These are phyloP conservation scores for Ammospiza nelsoni DNA, from an alignment of 2,113 vertebrate genomes.

Conservation along the genomic window DNA sequence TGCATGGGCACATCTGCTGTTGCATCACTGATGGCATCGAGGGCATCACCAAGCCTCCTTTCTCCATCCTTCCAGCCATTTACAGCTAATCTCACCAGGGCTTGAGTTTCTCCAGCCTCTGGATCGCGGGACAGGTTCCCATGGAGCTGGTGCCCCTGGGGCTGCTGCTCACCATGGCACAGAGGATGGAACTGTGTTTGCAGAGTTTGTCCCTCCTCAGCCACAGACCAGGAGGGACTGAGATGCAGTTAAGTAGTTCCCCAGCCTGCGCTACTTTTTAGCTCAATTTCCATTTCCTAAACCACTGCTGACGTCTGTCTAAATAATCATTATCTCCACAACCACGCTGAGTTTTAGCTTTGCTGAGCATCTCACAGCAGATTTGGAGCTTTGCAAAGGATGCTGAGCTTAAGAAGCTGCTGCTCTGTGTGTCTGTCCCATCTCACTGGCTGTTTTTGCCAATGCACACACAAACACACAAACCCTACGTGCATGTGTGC, in stretches of 20 bases:
- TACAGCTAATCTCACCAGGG: background rate
- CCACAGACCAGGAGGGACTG: background rate
- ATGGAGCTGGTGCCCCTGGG: background rate
- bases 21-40: background rate
- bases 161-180: background rate
- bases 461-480: background rate
- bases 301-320: constrained; percentile 36
- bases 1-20: background rate
- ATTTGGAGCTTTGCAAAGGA: constrained; percentile 35
- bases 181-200: rapidly evolving
- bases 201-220: background rate
- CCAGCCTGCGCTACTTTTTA: background rate
- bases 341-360: background rate
- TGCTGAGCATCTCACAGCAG: background rate
- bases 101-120: background rate
- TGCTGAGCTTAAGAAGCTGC: constrained; percentile 29
- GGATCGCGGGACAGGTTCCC: rapidly evolving
- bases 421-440: background rate
- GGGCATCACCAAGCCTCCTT: background rate
- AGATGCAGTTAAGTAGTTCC: background rate
- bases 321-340: constrained; percentile 34
- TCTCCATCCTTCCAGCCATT: background rate
- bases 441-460: background rate
- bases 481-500: rapidly evolving
- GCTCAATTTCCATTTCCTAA: constrained; percentile 42